Evolutionary conservation across 2,888 invertebrate species (phyloP).

Genomic region (Drosophila longiperda): DNA sequence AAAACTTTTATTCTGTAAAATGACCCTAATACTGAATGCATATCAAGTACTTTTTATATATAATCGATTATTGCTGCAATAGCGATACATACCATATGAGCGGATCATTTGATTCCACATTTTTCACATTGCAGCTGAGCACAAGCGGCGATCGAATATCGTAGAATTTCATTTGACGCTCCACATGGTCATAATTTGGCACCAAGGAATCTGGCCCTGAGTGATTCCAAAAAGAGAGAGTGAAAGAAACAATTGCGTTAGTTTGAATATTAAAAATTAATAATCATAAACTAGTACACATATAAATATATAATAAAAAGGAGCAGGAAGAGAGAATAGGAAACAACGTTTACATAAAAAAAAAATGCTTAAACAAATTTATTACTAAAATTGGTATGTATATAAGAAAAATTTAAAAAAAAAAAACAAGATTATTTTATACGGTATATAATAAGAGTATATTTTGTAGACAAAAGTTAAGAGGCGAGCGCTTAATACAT

Average conservation of each 20-base stretch:
- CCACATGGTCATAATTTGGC: constrained; percentile 83
- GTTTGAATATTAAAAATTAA: constrained; percentile 24
- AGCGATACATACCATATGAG: constrained; percentile 64
- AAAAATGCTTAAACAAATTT: constrained; percentile 59
- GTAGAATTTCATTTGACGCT: constrained; percentile 81
- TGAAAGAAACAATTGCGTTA: constrained; percentile 30
- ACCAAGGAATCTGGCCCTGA: constrained; percentile 82
- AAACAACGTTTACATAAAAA: constrained; percentile 60
- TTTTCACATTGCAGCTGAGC: constrained; percentile 83
- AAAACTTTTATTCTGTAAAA: background rate
- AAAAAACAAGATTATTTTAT: constrained; percentile 7
- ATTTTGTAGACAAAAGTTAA: constrained; percentile 41
- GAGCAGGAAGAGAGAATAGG: constrained; percentile 1
- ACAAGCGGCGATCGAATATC: constrained; percentile 82
- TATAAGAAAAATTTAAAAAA: constrained; percentile 15
- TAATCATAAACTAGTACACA: constrained; percentile 21
- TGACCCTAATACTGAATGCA: background rate
- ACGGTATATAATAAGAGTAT: constrained; percentile 33
- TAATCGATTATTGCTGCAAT: background rate
- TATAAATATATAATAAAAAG: constrained; percentile 16
- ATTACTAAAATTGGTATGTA: constrained; percentile 43
- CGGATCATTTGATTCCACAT: constrained; percentile 38
- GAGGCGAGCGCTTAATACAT: constrained; percentile 48
- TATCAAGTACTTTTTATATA: background rate
- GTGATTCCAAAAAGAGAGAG: constrained; percentile 18